phyloP scores from a whole-genome alignment of 2,888 invertebrate species.

The Pardosa pseudoannulata region DNA sequence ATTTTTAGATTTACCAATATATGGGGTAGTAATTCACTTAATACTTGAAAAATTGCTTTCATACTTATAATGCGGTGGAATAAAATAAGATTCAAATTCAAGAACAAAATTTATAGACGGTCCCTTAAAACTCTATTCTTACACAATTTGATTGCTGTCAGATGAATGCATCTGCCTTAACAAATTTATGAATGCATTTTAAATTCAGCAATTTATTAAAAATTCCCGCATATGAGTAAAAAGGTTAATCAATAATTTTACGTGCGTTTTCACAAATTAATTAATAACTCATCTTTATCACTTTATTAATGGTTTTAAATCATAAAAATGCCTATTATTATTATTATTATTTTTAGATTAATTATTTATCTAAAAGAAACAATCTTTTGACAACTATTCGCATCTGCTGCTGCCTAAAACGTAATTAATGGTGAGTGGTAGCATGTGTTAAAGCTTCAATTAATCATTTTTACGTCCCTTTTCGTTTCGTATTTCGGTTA shows the following conservation, averaged over 20 bases:
- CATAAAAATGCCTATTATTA: conserved; percentile 15
- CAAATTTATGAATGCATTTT: background rate
- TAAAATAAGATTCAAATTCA: too few species aligned
- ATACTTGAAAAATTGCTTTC: too few species aligned
- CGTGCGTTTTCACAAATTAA: background rate
- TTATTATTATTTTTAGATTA: conserved; percentile 3
- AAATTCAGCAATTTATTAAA: background rate
- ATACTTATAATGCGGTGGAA: too few species aligned
- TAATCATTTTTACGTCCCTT: background rate
- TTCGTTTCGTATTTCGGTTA: background rate
- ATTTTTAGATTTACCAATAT: too few species aligned
- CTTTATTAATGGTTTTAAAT: conserved; percentile 9
- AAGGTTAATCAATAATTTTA: background rate
- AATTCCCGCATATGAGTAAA: background rate
- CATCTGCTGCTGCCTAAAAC: conserved; percentile 5
- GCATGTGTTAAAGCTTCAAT: conserved; percentile 8
- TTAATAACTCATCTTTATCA: conserved; percentile 7
- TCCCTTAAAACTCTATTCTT: background rate
- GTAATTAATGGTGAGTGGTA: background rate
- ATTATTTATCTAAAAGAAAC: background rate
- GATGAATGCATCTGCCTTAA: background rate
- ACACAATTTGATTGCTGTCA: background rate
- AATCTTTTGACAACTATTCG: conserved; percentile 7
- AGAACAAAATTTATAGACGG: background rate
- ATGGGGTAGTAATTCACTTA: too few species aligned